phyloP scores from a whole-genome alignment of 2,113 vertebrate genomes.

The Apodemus speciosus region DNA sequence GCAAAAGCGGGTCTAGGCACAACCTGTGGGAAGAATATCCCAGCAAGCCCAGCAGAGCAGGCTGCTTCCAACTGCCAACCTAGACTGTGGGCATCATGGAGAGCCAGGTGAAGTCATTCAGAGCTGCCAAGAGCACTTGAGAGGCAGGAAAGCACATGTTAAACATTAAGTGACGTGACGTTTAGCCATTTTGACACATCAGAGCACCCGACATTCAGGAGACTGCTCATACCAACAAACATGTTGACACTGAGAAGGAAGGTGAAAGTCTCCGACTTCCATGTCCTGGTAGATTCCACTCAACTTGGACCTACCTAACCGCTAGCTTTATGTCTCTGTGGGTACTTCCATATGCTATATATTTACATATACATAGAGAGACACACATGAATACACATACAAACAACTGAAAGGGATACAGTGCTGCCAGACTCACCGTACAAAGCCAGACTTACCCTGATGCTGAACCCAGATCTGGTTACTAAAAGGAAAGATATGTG shows the following conservation, averaged over 20 bases:
- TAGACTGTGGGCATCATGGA: background rate
- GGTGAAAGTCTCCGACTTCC: background rate
- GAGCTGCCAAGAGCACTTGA: too few species aligned
- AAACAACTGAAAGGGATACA: background rate
- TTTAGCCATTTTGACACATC: too few species aligned
- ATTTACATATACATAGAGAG: background rate
- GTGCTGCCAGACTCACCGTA: background rate
- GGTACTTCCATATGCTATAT: background rate
- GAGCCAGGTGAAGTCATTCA: background rate
- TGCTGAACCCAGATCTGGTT: background rate
- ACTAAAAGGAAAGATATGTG: background rate
- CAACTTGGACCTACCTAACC: background rate
- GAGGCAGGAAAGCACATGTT: background rate
- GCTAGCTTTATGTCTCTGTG: background rate
- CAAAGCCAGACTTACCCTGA: background rate
- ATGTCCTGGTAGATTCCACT: fast-evolving
- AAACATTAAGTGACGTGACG: too few species aligned
- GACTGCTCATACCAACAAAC: background rate
- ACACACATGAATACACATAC: background rate
- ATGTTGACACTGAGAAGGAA: background rate
- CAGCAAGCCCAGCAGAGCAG: background rate
- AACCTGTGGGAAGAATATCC: background rate
- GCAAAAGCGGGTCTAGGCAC: background rate
- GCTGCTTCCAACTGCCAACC: background rate
- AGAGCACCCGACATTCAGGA: fast-evolving